Percentiles rank a stretch among this genome's conserved stretches.
Evolutionary conservation across 1,140 invertebrate species (phyloP).

Genomic region (Cydia pomonella): DNA sequence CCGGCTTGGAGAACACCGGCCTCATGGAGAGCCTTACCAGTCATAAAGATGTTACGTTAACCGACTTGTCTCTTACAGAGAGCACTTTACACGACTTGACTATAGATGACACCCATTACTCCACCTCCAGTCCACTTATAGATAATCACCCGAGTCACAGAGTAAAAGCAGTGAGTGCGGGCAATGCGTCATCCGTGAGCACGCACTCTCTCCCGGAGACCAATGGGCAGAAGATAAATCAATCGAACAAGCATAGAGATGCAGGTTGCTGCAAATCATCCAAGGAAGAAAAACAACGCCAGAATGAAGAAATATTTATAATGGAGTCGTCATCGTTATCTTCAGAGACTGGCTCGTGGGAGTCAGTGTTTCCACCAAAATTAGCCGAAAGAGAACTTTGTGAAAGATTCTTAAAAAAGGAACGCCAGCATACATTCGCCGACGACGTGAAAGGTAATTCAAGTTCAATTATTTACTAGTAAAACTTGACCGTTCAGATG

Average conservation of each 20-base stretch:
- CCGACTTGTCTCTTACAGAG: conserved; percentile 68
- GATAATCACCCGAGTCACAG: conserved; percentile 42
- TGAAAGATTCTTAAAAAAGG: conserved; percentile 59
- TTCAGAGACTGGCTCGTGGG: conserved; percentile 83
- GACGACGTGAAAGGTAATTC: conserved; percentile 37
- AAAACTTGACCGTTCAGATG: too few species aligned
- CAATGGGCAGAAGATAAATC: conserved; percentile 39
- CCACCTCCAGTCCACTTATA: conserved; percentile 41
- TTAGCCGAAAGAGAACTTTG: conserved; percentile 60
- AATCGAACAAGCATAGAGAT: conserved; percentile 43
- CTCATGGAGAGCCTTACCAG: conserved; percentile 67
- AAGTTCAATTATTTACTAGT: background rate
- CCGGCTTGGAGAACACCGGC: conserved; percentile 68
- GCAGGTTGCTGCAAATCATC: conserved; percentile 64
- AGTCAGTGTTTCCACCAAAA: conserved; percentile 80
- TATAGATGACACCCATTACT: conserved; percentile 54
- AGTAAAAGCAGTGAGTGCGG: conserved; percentile 39
- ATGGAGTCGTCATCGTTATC: conserved; percentile 82
- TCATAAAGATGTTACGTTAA: conserved; percentile 69
- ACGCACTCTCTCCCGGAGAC: conserved; percentile 44
- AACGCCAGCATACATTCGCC: conserved; percentile 48
- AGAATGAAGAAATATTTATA: conserved; percentile 85
- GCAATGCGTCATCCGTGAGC: conserved; percentile 39
- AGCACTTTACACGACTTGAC: conserved; percentile 60
- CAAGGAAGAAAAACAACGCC: conserved; percentile 86